Evolutionary conservation across 2,113 vertebrate species (phyloP).

Genomic region (Carlito syrichta): DNA sequence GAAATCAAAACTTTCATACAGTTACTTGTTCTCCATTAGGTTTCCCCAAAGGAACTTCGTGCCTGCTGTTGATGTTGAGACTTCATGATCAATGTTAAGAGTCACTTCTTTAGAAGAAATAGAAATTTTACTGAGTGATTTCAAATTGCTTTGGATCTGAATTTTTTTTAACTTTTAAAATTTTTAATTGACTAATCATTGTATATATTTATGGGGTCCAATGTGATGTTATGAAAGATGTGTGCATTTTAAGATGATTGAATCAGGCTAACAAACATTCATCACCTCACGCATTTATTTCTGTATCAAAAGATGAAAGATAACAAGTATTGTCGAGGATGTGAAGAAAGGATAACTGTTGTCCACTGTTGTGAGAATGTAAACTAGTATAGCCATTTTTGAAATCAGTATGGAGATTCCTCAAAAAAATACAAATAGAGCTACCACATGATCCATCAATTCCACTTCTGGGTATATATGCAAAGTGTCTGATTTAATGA

Average conservation of each 20-base stretch:
- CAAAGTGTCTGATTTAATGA: not conserved
- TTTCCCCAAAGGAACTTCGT: not conserved
- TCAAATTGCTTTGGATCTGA: not conserved
- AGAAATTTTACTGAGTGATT: not conserved
- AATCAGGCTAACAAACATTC: too few relatives aligned
- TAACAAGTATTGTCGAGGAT: not conserved
- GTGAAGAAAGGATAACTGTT: rapidly evolving
- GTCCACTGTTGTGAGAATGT: rapidly evolving
- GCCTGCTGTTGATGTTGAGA: not conserved
- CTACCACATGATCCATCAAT: not conserved
- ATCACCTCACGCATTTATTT: not conserved
- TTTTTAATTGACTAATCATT: not conserved
- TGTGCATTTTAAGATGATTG: not conserved
- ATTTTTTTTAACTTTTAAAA: not conserved
- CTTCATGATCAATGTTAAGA: rapidly evolving
- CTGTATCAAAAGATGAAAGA: not conserved
- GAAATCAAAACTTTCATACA: not conserved
- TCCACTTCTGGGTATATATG: not conserved
- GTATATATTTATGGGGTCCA: not conserved
- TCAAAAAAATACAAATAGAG: not conserved
- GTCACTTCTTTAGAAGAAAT: not conserved
- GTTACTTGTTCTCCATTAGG: rapidly evolving
- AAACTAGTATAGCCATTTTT: not conserved
- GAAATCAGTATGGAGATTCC: not conserved
- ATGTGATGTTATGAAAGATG: too few relatives aligned